phyloP scores from a whole-genome alignment of 2,888 invertebrate genomes.

The Phania funesta region DNA sequence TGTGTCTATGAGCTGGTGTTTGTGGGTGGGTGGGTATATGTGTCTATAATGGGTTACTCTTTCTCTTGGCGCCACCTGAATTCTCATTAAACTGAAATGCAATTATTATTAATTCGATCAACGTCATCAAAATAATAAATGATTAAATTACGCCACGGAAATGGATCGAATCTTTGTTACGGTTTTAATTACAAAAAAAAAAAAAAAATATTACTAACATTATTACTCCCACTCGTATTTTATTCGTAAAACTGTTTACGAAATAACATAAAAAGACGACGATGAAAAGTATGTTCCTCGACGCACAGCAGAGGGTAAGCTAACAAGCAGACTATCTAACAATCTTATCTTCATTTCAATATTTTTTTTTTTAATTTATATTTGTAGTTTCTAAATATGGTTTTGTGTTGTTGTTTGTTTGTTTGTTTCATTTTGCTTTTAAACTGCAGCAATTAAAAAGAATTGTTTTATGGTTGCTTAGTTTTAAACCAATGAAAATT shows the following conservation, averaged over 20 bases:
- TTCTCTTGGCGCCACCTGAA: constrained; percentile 7
- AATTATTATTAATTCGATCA: constrained; percentile 31
- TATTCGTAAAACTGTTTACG: constrained; percentile 10
- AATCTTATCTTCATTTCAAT: constrained; percentile 3
- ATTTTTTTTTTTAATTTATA: constrained; percentile 4
- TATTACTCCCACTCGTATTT: not conserved
- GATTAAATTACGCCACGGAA: constrained; percentile 52
- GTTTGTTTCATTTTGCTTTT: not conserved
- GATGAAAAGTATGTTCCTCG: constrained; percentile 74
- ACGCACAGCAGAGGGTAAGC: constrained; percentile 75
- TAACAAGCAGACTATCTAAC: constrained; percentile 27
- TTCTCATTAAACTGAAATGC: constrained; percentile 13
- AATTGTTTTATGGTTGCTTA: too few relatives aligned
- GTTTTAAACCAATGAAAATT: too few relatives aligned
- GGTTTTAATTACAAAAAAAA: not conserved
- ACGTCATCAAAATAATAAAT: constrained; percentile 50
- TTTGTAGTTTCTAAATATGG: constrained; percentile 21
- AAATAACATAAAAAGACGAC: constrained; percentile 71
- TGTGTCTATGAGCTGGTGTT: not conserved
- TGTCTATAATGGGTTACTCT: not conserved
- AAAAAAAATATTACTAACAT: not conserved
- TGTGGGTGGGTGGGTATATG: not conserved
- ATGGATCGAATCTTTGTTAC: constrained; percentile 21
- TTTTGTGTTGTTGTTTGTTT: constrained; percentile 41
- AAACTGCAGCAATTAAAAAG: not conserved